A percentile compares a stretch with the other conserved stretches of the same genome.
These are phyloP conservation scores for Hypomecis punctinalis DNA, from an alignment of 2,888 invertebrate species.

Conservation along the genomic window DNA sequence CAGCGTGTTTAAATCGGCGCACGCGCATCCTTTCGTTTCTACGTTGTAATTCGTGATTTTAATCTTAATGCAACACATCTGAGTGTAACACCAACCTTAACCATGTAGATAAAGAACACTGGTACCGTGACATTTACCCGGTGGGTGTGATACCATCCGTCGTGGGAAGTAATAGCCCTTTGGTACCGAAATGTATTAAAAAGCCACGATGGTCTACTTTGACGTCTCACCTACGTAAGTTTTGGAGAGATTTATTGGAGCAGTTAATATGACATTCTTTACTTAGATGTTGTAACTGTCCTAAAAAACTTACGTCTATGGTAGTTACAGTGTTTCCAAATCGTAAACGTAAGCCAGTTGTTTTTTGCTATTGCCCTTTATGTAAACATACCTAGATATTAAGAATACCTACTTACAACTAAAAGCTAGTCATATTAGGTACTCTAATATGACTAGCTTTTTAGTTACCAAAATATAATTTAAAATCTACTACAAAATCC, in stretches of 20 bases:
- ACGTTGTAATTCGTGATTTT: too few species aligned
- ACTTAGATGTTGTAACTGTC: slow-evolving; percentile 7
- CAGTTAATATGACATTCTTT: slow-evolving; percentile 19
- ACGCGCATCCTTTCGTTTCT: too few species aligned
- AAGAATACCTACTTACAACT: too few species aligned
- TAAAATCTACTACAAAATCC: too few species aligned
- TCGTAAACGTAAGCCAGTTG: too few species aligned
- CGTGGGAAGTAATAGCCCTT: slow-evolving; percentile 32
- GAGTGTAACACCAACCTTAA: slow-evolving; percentile 6
- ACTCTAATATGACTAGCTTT: too few species aligned
- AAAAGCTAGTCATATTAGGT: too few species aligned
- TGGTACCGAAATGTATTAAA: slow-evolving; percentile 22
- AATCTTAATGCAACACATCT: background rate
- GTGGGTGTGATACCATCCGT: slow-evolving; percentile 26
- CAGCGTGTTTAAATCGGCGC: too few species aligned
- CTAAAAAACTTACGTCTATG: slow-evolving; percentile 5
- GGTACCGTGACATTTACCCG: slow-evolving; percentile 19
- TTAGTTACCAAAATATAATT: too few species aligned
- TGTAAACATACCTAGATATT: too few species aligned
- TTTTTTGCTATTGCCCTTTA: too few species aligned
- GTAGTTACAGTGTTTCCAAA: background rate
- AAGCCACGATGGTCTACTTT: slow-evolving; percentile 21
- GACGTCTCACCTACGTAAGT: slow-evolving; percentile 17
- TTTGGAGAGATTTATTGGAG: slow-evolving; percentile 26
- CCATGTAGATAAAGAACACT: slow-evolving; percentile 13